Evolutionary conservation across 2,113 vertebrate genomes (phyloP).

Genomic region (Tyrannus savana): DNA sequence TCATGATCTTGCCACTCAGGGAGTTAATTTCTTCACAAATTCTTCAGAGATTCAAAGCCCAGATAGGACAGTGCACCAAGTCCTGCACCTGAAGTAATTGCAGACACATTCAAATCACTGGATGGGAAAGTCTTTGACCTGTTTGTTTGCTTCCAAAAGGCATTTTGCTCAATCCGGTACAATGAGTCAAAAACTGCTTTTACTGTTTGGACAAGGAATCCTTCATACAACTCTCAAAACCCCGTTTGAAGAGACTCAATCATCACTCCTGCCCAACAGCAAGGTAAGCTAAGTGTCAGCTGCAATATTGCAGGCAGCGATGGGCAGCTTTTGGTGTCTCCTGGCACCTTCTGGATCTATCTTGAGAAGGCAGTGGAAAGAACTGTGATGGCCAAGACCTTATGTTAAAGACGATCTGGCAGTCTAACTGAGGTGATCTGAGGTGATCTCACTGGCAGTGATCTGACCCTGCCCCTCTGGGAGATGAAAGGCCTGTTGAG

Average conservation of each 20-base stretch:
- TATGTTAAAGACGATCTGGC: not conserved
- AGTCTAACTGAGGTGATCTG: not conserved
- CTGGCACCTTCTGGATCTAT: not conserved
- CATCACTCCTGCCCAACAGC: not conserved
- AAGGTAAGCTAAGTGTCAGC: not conserved
- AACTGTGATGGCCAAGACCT: not conserved
- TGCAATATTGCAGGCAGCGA: not conserved
- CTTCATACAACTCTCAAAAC: not conserved
- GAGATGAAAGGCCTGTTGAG: not conserved
- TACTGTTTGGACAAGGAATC: not conserved
- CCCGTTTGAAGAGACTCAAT: not conserved
- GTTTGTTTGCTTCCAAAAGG: not conserved
- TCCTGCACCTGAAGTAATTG: not conserved
- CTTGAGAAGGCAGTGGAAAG: not conserved
- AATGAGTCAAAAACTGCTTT: not conserved
- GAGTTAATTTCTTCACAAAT: slow-evolving; percentile 21
- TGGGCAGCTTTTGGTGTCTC: not conserved
- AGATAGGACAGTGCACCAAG: not conserved
- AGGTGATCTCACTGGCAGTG: not conserved
- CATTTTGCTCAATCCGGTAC: not conserved
- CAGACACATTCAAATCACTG: not conserved
- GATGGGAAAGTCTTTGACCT: not conserved
- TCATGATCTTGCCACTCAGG: not conserved
- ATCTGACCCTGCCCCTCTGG: not conserved
- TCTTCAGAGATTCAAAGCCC: slow-evolving; percentile 13